These are phyloP conservation scores for Verasper variegatus DNA, from an alignment of 2,113 vertebrate species.

Conservation along the genomic window DNA sequence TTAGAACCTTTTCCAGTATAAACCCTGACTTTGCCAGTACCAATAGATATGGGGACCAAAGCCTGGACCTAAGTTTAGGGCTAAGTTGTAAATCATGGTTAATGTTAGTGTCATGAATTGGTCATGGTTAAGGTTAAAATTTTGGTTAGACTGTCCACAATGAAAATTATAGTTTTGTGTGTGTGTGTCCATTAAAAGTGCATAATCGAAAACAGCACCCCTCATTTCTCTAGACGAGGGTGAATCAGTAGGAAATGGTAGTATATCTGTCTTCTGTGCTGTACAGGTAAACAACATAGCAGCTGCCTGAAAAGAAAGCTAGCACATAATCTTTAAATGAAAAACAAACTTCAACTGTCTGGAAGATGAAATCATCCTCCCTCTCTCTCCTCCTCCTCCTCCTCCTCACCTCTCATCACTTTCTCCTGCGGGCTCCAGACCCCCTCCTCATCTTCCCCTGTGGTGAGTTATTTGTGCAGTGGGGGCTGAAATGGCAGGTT, in stretches of 20 bases:
- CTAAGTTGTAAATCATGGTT: too few species aligned
- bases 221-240: background rate
- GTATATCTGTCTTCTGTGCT: background rate
- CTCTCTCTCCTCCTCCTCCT: background rate
- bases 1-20: too few species aligned
- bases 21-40: too few species aligned
- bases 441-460: constrained; percentile 19
- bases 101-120: too few species aligned
- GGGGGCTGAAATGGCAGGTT: constrained; percentile 40
- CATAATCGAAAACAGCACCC: too few species aligned
- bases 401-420: constrained; percentile 16
- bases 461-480: constrained; percentile 54
- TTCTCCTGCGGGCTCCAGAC: constrained; percentile 10
- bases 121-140: too few species aligned
- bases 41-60: too few species aligned
- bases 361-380: constrained; percentile 33
- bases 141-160: too few species aligned
- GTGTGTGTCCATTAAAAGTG: background rate
- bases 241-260: background rate
- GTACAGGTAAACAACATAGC: constrained; percentile 39
- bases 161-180: background rate
- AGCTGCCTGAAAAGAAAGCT: constrained; percentile 8
- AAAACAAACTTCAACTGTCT: constrained; percentile 40
- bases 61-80: too few species aligned
- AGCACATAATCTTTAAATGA: constrained; percentile 26